Conservation (phyloP, 2,113 vertebrate species). For the Anarhynchus alexandrinus region DNA sequence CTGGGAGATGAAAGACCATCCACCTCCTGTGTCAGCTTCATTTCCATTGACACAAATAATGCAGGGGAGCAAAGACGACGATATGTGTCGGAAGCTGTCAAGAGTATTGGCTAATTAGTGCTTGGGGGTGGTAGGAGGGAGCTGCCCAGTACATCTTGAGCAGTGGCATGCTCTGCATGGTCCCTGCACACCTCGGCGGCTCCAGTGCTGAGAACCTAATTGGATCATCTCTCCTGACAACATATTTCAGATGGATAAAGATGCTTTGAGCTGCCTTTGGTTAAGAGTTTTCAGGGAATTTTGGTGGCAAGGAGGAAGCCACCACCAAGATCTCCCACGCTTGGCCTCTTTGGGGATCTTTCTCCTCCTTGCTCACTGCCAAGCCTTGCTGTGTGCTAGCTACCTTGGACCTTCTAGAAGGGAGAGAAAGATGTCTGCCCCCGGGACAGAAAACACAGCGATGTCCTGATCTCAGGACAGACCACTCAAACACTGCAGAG, state of each 20-base stretch:
- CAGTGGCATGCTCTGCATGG: neutral
- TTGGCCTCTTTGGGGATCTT: neutral
- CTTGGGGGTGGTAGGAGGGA: neutral
- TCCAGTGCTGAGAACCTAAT: neutral
- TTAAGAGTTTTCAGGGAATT: neutral
- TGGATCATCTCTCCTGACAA: neutral
- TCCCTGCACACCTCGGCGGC: neutral
- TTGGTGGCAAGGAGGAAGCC: neutral
- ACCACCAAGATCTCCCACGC: neutral
- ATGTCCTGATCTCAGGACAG: neutral
- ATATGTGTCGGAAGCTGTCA: neutral
- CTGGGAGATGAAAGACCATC: neutral
- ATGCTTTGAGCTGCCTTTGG: neutral
- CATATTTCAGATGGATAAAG: neutral
- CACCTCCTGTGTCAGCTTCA: neutral
- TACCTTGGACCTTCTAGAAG: neutral
- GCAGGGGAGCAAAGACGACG: neutral
- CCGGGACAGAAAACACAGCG: neutral
- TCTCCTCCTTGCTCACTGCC: neutral
- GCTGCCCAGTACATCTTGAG: neutral
- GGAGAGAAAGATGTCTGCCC: neutral
- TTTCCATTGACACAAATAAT: neutral
- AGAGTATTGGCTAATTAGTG: neutral
- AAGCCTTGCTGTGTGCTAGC: neutral
- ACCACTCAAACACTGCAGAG: neutral